Base-by-base conservation (phyloP, 35 echinoderm and acorn worm species). In the Lytechinus variegatus region DNA sequence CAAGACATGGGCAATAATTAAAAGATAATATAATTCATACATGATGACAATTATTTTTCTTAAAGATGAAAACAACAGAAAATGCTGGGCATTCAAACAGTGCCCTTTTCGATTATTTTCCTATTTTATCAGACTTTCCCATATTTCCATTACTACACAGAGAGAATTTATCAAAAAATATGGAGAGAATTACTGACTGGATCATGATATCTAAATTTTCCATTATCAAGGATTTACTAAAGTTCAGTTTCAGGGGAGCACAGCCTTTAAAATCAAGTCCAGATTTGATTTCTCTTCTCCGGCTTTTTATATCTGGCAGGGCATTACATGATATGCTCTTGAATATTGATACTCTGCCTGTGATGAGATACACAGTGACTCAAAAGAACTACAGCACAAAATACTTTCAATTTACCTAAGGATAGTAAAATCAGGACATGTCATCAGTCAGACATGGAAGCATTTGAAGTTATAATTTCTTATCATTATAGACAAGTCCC, bases 181-280 rank as follows among this genome's bases (percentile, higher is more conserved):
- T 90, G 28, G 88, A 54, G 88, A 90, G 88, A 52, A 90, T 90
- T 90, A 90, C 88, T 90, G 88, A 14, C 29, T 52, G 88, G 88
- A 28, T 90, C 88, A 90, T 44, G 88, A 90, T 90, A 90, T 90
- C 88, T 33, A 90, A 52, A 90, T 90, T 54, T 90, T 90, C 88
- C 88, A 90, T 90, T 90, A 90, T 51, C 88, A 90, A 14, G 88
- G 88, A 90, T 90, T 90, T 90, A 79, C 88, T 90, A 10, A 44
- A 90, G 28, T 90, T 90, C 28, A 90, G 29, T 54, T 90, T 54
- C 88, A 44, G 52, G 27, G 88, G 66, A 79, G 19, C 19, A 79
- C 52, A 27, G 52, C 28, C 29, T 28, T 54, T 90, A 51, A 52
- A 90, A 90, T 90, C 88, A 90, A 21, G 88, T 90, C 88, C 88